phyloP scores from a whole-genome alignment of 2,113 vertebrate species.

The Paralichthys olivaceus region DNA sequence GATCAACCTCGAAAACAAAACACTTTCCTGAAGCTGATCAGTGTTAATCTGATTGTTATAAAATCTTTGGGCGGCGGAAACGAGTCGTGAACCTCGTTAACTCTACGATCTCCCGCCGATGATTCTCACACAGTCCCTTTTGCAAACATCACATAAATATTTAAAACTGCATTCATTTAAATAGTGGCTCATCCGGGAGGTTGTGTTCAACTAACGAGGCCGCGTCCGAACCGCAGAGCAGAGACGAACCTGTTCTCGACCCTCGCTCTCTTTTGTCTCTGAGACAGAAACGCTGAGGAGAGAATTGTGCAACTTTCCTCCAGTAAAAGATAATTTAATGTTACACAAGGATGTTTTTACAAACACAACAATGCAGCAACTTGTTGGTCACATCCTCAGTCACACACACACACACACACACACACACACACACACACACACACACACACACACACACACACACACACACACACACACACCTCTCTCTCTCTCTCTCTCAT shows the following conservation, averaged over 20 bases:
- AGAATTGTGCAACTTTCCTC: no score
- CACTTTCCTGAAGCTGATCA: no score
- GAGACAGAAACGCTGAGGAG: no score
- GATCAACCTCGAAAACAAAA: no score
- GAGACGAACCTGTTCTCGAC: not conserved
- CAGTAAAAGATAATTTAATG: no score
- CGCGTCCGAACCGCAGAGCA: not conserved
- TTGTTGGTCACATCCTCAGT: no score
- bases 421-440: no score
- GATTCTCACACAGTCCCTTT: conserved; percentile 9
- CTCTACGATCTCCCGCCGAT: not conserved
- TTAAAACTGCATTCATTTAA: conserved; percentile 1
- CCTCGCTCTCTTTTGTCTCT: not conserved
- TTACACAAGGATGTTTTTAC: no score
- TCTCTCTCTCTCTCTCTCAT: no score
- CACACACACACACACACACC: no score
- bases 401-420: no score
- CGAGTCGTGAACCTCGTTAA: not conserved
- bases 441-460: no score
- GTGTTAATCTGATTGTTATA: not conserved
- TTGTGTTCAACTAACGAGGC: not conserved
- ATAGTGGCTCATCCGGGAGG: not conserved
- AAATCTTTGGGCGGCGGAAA: not conserved
- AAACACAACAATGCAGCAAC: not conserved
- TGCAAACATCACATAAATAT: conserved; percentile 36